Evolutionary conservation across 2,797 vertebrate genomes (phyloP).

Genomic region (Thaleichthys pacificus): DNA sequence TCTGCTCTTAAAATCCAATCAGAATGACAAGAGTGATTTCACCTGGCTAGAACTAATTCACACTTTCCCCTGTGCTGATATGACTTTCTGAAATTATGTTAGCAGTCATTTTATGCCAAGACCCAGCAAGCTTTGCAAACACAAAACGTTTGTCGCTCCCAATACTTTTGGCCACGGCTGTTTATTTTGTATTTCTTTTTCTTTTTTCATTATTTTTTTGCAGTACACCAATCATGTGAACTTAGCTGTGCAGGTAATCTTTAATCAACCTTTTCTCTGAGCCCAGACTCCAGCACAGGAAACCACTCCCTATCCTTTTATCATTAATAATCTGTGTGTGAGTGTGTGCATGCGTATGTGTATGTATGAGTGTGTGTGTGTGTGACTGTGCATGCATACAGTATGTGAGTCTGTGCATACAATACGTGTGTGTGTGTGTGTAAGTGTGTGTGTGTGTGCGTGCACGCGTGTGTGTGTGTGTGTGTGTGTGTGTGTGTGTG

Average conservation of each 20-base stretch:
- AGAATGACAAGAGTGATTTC: no score
- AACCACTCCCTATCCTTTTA: not conserved
- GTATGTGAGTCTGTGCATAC: not conserved
- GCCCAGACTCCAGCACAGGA: not conserved
- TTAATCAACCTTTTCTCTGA: not conserved
- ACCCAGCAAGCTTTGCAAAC: no score
- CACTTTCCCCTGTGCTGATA: no score
- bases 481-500: conserved; percentile 1
- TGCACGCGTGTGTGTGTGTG: conserved; percentile 1
- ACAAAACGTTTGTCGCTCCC: no score
- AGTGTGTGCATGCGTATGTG: not conserved
- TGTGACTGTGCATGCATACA: not conserved
- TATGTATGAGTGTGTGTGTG: not conserved
- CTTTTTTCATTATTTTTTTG: not conserved
- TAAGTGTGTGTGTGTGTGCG: conserved; percentile 2
- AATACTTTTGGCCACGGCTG: not conserved
- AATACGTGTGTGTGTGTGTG: not conserved
- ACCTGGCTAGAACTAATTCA: no score
- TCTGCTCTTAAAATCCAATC: no score
- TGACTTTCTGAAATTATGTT: no score
- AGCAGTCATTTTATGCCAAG: no score
- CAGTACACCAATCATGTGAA: not conserved
- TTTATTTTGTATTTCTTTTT: not conserved
- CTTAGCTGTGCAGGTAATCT: not conserved
- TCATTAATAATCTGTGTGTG: conserved; percentile 5